Evolutionary conservation across 2,113 vertebrate species (phyloP).

Genomic region (Elephantulus edwardii): DNA sequence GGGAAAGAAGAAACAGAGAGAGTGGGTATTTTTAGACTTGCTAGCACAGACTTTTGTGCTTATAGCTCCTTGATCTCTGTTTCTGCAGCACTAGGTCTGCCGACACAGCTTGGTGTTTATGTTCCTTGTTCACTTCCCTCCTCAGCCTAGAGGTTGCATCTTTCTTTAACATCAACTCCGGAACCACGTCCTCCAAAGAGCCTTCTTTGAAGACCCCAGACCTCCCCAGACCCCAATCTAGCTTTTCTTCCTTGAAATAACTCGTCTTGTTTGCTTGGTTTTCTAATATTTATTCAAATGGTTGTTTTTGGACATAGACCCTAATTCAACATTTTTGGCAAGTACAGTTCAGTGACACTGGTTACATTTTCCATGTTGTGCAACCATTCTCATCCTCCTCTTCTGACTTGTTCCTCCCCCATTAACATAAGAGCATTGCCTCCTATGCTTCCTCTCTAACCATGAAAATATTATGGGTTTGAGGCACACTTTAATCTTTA

Average conservation of each 20-base stretch:
- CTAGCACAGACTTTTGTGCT: constrained; percentile 49
- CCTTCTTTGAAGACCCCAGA: background rate
- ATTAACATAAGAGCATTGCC: background rate
- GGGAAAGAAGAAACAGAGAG: constrained; percentile 50
- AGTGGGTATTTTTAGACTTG: constrained; percentile 70
- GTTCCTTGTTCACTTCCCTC: too few species aligned
- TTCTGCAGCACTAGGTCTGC: background rate
- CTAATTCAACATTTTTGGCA: background rate
- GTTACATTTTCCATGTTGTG: background rate
- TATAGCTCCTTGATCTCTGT: background rate
- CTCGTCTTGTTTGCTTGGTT: background rate
- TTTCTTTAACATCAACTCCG: background rate
- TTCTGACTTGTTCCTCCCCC: background rate
- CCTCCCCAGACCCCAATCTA: too few species aligned
- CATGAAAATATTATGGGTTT: too few species aligned
- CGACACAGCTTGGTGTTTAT: background rate
- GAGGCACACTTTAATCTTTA: too few species aligned
- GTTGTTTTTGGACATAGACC: background rate
- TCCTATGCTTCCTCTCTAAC: too few species aligned
- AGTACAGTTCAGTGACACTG: background rate
- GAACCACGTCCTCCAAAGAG: background rate
- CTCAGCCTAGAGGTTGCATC: background rate
- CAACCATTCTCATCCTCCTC: background rate
- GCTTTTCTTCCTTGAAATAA: background rate
- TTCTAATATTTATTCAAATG: background rate